Base-by-base conservation (phyloP, 2,888 invertebrate genomes). In the Liposcelis brunnea region DNA sequence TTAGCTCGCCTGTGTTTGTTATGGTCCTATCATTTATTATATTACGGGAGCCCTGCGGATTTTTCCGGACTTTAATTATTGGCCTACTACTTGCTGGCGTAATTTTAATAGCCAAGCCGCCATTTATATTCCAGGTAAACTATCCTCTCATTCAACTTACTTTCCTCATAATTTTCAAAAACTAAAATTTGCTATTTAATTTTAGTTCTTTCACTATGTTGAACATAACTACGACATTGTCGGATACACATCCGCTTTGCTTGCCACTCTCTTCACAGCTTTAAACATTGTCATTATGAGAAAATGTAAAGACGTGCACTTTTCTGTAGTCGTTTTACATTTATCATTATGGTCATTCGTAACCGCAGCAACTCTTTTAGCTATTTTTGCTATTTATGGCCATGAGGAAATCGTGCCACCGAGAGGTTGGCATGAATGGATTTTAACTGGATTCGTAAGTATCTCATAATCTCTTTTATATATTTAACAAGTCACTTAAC, bases 1-100 rank as follows among this genome's bases (percentile, higher is more conserved):
- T 67, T 53, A 67, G 65, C 51, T 66, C 66, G 5, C 67, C 67
- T 2, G 63, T 66, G 2, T 62, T 67, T 31, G 66, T 67, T 2
- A 65, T 67, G 50, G 58, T 60, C 3, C 53, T 67, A 45, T 66
- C 66, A 6, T 65, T 64, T 49, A 44, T 65, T 14, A 59, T 65
- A 46, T 54, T 67, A 1, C 60, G 61, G 49, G 67, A 67, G 49
- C 66, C 66, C 8, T 67, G 67, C 49, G 66, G 66, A 31, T 54
- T 67, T 46, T 55, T 66, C 45, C 57, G 66, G 2, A 58, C 66
- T 2, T 53, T 61, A 31, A 63, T 67, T 2, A 62, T 65, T 33
- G 61, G 61, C 47, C 54, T 62, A 2, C 55, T 67, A 2, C 58
- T 65, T 5, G 56, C 60, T 2, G 67, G 67, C 7, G 65, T 67